These are phyloP conservation scores for Crambe crambe DNA, from an alignment of 37 sponge, comb jelly and placozoan species.

Conservation along the genomic window DNA sequence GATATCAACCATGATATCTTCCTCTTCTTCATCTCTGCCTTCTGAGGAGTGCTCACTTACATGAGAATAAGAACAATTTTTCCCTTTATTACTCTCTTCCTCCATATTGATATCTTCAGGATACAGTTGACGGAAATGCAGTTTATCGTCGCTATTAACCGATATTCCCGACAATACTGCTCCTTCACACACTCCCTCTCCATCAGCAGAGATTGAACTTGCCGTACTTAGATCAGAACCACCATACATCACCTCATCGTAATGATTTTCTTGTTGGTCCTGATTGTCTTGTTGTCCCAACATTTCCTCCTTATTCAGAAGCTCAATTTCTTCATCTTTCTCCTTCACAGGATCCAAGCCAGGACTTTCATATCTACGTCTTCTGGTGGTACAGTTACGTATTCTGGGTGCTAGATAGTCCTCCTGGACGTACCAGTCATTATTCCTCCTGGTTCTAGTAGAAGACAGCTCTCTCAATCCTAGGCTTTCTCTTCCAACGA, in stretches of 20 bases:
- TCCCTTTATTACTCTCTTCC: no score
- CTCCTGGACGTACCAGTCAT: not conserved
- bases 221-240: not conserved
- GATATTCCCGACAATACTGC: no score
- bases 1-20: no score
- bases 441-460: not conserved
- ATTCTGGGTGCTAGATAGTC: constrained; percentile 26
- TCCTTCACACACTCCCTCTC: constrained; percentile 2
- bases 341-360: not conserved
- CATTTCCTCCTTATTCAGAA: not conserved
- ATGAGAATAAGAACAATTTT: no score
- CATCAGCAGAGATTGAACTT: not conserved
- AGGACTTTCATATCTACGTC: constrained; percentile 7
- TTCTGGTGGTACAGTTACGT: not conserved
- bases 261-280: not conserved
- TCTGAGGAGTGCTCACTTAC: no score
- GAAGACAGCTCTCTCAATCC: not conserved
- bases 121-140: no score
- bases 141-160: no score
- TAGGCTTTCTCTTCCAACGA: not conserved
- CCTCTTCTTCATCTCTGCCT: no score
- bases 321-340: not conserved
- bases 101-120: no score
- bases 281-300: not conserved
- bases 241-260: no score